These are phyloP conservation scores for Chaetops frenatus DNA, from an alignment of 2,113 vertebrate species.

Conservation along the genomic window DNA sequence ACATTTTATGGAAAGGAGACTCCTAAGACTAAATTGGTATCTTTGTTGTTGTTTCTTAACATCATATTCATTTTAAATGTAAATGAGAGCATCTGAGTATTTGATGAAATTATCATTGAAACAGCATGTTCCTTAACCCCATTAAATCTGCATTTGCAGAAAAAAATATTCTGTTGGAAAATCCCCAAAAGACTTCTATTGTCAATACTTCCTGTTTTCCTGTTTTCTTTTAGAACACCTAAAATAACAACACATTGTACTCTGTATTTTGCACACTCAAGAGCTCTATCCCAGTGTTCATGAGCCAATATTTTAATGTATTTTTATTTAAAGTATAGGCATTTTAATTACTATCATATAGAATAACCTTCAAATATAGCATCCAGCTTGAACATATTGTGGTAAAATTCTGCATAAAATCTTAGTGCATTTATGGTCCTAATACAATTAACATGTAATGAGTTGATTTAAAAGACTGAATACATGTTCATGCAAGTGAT, in stretches of 20 bases:
- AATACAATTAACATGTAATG: background rate
- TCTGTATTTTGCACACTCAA: background rate
- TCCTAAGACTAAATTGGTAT: background rate
- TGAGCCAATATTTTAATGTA: background rate
- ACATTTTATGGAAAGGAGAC: background rate
- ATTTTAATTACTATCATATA: background rate
- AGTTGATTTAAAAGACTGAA: background rate
- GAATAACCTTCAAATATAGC: background rate
- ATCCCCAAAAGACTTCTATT: background rate
- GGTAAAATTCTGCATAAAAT: background rate
- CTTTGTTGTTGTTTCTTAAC: background rate
- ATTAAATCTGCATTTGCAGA: conserved; percentile 34
- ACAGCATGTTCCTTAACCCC: conserved; percentile 1
- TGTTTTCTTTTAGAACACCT: background rate
- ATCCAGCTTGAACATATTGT: background rate
- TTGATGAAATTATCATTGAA: conserved; percentile 44
- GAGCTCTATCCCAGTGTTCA: background rate
- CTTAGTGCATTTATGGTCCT: background rate
- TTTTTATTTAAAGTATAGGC: background rate
- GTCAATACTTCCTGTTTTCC: background rate
- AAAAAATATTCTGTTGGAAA: background rate
- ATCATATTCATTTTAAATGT: conserved; percentile 11
- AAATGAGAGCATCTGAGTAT: conserved; percentile 21
- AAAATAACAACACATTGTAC: background rate
- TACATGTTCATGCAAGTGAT: background rate